phyloP scores from a whole-genome alignment of 2,797 vertebrate genomes.

The Etheostoma nigrum region DNA sequence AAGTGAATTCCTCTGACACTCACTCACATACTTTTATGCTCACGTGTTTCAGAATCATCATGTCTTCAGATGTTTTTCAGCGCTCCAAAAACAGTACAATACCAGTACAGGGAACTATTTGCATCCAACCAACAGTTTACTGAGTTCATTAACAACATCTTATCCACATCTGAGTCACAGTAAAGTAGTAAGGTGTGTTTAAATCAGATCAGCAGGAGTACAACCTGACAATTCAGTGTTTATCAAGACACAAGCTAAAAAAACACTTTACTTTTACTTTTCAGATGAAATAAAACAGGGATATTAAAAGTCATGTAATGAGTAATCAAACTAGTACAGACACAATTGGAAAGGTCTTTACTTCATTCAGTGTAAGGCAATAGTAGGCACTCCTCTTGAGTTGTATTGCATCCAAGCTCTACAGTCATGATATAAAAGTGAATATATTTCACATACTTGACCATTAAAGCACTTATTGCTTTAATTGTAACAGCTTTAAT shows the following conservation, averaged over 20 bases:
- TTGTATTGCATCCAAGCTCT: constrained; percentile 44
- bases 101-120: constrained; percentile 44
- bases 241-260: constrained; percentile 47
- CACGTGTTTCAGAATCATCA: constrained; percentile 71
- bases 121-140: constrained; percentile 36
- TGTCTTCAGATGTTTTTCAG: constrained; percentile 68
- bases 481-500: constrained; percentile 72
- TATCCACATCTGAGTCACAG: constrained; percentile 41
- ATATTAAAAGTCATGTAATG: constrained; percentile 24
- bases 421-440: constrained; percentile 30
- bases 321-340: constrained; percentile 43
- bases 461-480: constrained; percentile 66
- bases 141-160: constrained; percentile 39
- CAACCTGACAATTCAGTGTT: constrained; percentile 64
- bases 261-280: constrained; percentile 69
- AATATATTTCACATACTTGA: constrained; percentile 63
- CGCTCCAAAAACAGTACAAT: constrained; percentile 44
- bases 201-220: constrained; percentile 26
- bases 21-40: constrained; percentile 59
- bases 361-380: constrained; percentile 63
- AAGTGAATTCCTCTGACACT: constrained; percentile 74
- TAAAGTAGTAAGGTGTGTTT: constrained; percentile 22
- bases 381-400: constrained; percentile 28
- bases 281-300: constrained; percentile 48
- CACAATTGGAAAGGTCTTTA: constrained; percentile 51